phyloP scores from a whole-genome alignment of 2,797 vertebrate species.

The Valencia hispanica region DNA sequence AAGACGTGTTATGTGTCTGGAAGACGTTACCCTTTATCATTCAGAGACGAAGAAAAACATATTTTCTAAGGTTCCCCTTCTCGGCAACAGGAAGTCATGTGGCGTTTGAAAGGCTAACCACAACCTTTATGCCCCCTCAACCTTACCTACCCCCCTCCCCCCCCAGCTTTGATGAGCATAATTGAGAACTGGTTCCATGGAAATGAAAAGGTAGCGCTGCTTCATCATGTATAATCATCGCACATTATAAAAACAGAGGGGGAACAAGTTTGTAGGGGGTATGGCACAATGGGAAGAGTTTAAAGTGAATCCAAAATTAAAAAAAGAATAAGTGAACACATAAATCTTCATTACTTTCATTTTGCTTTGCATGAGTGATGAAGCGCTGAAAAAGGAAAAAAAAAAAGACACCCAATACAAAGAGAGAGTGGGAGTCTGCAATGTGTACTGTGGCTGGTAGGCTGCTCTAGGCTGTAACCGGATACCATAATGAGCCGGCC shows the following conservation, averaged over 20 bases:
- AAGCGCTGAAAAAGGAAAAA: neutral
- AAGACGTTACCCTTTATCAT: constrained; percentile 66
- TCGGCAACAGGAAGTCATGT: constrained; percentile 60
- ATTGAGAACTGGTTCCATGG: constrained; percentile 61
- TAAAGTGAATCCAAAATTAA: neutral
- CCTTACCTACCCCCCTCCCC: neutral
- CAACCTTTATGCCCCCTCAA: constrained; percentile 23
- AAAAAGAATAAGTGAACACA: neutral
- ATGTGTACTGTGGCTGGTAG: constrained; percentile 50
- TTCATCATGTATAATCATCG: constrained; percentile 68
- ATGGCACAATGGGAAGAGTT: neutral
- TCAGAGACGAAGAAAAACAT: neutral
- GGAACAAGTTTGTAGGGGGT: constrained; percentile 14
- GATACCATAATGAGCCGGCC: constrained; percentile 77
- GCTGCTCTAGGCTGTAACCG: constrained; percentile 73
- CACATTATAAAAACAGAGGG: constrained; percentile 55
- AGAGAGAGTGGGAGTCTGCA: constrained; percentile 16
- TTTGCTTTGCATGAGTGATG: constrained; percentile 17
- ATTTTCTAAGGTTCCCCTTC: constrained; percentile 41
- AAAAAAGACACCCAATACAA: neutral
- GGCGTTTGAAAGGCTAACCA: constrained; percentile 63
- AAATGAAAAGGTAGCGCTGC: constrained; percentile 71
- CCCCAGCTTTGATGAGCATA: constrained; percentile 66
- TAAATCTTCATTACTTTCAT: neutral
- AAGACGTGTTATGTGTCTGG: constrained; percentile 61